Conservation (phyloP, 2,888 invertebrate species). For the Tenthredo mesomela region DNA sequence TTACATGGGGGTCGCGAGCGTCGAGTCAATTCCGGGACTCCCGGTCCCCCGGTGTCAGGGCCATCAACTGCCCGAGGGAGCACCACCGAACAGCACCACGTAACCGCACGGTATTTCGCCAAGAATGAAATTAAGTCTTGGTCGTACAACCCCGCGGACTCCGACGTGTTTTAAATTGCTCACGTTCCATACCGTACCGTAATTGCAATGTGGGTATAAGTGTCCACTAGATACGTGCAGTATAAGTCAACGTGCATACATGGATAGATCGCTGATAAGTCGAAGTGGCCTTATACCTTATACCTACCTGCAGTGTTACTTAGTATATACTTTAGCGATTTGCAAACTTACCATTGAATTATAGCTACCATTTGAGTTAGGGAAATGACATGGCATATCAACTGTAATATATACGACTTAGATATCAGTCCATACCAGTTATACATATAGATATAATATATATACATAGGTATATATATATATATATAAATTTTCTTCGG, state of each 20-base stretch:
- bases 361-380: constrained; percentile 6
- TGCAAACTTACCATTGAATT: background rate
- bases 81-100: constrained; percentile 23
- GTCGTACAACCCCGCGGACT: constrained; percentile 33
- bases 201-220: constrained; percentile 23
- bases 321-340: background rate
- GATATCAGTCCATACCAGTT: background rate
- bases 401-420: background rate
- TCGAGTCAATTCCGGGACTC: constrained; percentile 47
- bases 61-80: constrained; percentile 53
- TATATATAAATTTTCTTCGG: background rate
- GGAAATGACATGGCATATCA: background rate
- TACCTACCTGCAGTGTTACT: background rate
- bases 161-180: constrained; percentile 40
- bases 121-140: constrained; percentile 48
- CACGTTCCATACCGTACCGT: constrained; percentile 13
- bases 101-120: constrained; percentile 46
- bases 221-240: background rate
- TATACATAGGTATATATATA: no score
- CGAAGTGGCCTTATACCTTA: background rate
- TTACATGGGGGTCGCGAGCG: constrained; percentile 66
- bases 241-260: background rate
- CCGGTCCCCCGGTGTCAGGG: constrained; percentile 38
- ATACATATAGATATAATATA: background rate
- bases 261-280: background rate